These are phyloP conservation scores for Rapana venosa DNA, from an alignment of 2,888 invertebrate genomes.

Conservation along the genomic window DNA sequence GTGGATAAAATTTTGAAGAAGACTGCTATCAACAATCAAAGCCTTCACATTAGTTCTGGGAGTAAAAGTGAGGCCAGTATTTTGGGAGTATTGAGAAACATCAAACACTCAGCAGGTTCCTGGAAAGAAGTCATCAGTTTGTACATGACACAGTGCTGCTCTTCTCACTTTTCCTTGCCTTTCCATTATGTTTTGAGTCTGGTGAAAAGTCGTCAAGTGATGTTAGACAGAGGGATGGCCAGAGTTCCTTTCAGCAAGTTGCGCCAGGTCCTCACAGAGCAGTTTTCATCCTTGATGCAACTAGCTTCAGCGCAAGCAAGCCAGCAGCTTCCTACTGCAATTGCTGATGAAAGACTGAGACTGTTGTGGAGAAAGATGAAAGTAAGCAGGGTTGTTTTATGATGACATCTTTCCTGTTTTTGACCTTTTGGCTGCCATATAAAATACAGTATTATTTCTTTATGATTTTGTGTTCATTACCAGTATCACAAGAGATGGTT, in stretches of 20 bases:
- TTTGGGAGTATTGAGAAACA: slow-evolving; percentile 23
- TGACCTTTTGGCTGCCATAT: no score
- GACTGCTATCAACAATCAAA: background rate
- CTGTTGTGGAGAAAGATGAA: slow-evolving; percentile 50
- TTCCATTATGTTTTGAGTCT: slow-evolving; percentile 82
- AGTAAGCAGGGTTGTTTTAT: slow-evolving; percentile 47
- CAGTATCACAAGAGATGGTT: no score
- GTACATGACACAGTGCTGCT: slow-evolving; percentile 56
- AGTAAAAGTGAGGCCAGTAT: background rate
- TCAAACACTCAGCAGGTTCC: slow-evolving; percentile 36
- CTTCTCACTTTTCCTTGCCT: slow-evolving; percentile 78
- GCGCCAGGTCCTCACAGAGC: slow-evolving; percentile 56
- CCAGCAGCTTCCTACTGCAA: slow-evolving; percentile 29
- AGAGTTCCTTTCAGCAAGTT: slow-evolving; percentile 80
- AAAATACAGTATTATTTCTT: no score
- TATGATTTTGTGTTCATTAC: no score
- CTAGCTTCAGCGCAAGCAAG: slow-evolving; percentile 51
- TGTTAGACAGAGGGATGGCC: slow-evolving; percentile 74
- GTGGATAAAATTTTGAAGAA: slow-evolving; percentile 19
- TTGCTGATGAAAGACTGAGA: slow-evolving; percentile 54
- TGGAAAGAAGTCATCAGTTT: slow-evolving; percentile 56
- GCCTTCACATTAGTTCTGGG: background rate
- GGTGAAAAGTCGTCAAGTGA: slow-evolving; percentile 81
- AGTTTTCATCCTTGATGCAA: slow-evolving; percentile 58
- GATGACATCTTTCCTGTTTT: no score